A percentile compares a stretch with the other conserved stretches of the same genome.
Conservation (phyloP, 2,797 vertebrate genomes). For the Scomberomorus guttatus region DNA sequence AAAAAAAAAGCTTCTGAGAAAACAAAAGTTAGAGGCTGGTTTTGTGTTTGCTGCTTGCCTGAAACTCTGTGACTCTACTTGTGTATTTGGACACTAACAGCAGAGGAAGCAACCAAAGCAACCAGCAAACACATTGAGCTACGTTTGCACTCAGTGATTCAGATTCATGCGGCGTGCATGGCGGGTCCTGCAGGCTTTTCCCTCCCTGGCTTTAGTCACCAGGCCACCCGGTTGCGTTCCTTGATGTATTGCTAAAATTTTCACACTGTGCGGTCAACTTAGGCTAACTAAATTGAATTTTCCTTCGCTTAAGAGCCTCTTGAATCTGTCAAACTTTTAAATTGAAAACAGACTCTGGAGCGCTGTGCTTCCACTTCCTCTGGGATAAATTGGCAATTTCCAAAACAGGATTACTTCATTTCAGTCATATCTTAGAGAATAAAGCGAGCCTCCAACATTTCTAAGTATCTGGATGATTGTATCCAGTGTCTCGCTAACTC, state of each 20-base stretch:
- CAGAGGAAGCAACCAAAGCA: constrained; percentile 1
- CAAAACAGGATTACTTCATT: constrained; percentile 49
- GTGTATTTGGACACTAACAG: background rate
- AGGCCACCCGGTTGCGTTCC: background rate
- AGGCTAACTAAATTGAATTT: constrained; percentile 40
- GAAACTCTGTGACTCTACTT: background rate
- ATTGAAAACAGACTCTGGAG: constrained; percentile 35
- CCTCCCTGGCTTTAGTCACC: constrained; percentile 11
- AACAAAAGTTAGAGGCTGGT: background rate
- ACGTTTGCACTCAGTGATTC: background rate
- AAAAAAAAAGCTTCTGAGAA: background rate
- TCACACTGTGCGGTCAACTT: constrained; percentile 20
- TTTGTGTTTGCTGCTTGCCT: background rate
- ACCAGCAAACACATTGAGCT: background rate
- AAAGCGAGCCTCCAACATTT: constrained; percentile 6
- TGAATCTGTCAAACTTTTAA: constrained; percentile 52
- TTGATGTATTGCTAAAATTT: constrained; percentile 14
- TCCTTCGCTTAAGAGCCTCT: constrained; percentile 19
- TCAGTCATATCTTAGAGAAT: constrained; percentile 16
- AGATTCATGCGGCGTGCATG: background rate
- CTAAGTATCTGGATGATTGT: constrained; percentile 24
- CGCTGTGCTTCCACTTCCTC: constrained; percentile 20
- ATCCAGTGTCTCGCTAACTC: constrained; percentile 31
- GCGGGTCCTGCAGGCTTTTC: too few species aligned
- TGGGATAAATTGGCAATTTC: constrained; percentile 39